Percentiles rank a stretch among this genome's conserved stretches.
These are phyloP conservation scores for Epirrita christyi DNA, from an alignment of 2,888 invertebrate genomes.

Conservation along the genomic window DNA sequence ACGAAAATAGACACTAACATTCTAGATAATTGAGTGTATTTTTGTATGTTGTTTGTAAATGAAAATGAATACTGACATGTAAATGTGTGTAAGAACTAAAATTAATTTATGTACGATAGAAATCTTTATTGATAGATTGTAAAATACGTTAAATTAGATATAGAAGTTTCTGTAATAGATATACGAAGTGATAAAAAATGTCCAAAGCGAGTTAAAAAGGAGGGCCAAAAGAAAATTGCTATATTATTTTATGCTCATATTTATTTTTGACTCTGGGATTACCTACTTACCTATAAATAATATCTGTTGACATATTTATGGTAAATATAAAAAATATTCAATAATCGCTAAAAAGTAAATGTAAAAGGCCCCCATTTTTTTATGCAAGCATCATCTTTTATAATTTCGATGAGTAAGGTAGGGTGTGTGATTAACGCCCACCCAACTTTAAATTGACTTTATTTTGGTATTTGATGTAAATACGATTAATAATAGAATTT, in stretches of 20 bases:
- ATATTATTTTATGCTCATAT: slow-evolving; percentile 22
- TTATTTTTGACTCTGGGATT: slow-evolving; percentile 3
- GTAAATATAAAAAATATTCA: background rate
- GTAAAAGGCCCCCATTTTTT: slow-evolving; percentile 20
- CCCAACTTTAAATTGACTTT: too few relatives aligned
- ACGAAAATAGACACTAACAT: slow-evolving; percentile 25
- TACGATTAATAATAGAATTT: too few relatives aligned
- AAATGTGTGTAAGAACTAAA: slow-evolving; percentile 32
- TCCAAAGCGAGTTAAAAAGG: slow-evolving; percentile 19
- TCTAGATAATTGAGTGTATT: slow-evolving; percentile 52
- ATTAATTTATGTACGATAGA: slow-evolving; percentile 22
- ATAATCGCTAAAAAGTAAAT: slow-evolving; percentile 10
- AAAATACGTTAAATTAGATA: slow-evolving; percentile 30
- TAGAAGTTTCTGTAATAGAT: slow-evolving; percentile 21
- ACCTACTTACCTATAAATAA: background rate
- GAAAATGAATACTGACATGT: slow-evolving; percentile 35
- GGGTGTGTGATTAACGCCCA: too few relatives aligned
- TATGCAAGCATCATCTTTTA: background rate
- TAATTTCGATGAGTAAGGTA: too few relatives aligned
- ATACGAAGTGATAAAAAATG: slow-evolving; percentile 21
- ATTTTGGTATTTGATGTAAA: too few relatives aligned
- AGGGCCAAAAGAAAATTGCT: slow-evolving; percentile 24
- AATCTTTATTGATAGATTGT: slow-evolving; percentile 26
- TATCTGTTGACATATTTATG: background rate
- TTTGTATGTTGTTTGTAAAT: slow-evolving; percentile 67